A percentile compares a stretch with the other conserved stretches of the same genome.
These are phyloP conservation scores for Toxotes lorentzi DNA, from an alignment of 2,797 vertebrate species.

Conservation along the genomic window DNA sequence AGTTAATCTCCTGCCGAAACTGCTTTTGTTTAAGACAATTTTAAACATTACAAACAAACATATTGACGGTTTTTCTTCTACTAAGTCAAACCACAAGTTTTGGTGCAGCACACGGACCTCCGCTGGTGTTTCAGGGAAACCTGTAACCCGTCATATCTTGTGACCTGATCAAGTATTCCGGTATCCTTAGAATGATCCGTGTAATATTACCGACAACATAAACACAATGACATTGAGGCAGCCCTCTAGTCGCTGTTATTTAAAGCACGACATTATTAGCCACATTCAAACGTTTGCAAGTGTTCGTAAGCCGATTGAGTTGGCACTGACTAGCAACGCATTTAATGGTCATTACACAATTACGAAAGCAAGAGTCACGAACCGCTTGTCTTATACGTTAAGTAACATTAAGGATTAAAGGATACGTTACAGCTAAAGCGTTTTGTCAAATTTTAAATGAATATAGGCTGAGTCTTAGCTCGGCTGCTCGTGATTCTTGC, in stretches of 20 bases:
- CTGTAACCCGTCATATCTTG: neutral
- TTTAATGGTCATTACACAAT: neutral
- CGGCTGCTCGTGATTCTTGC: slow-evolving; percentile 16
- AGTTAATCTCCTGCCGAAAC: neutral
- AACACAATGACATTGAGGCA: neutral
- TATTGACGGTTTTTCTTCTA: no score
- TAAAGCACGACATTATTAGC: neutral
- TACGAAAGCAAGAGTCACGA: neutral
- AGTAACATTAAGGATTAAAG: neutral
- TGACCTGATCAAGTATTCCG: neutral
- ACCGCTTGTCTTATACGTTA: no score
- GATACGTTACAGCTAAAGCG: accelerated
- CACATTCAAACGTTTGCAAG: neutral
- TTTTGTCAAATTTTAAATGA: accelerated
- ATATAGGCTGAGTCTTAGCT: neutral
- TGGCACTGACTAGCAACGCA: neutral
- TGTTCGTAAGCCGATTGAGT: no score
- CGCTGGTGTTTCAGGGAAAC: neutral
- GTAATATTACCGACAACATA: no score
- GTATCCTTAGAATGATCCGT: no score
- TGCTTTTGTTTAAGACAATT: no score
- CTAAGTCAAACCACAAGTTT: neutral
- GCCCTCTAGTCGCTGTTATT: accelerated
- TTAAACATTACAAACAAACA: no score
- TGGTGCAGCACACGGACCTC: neutral